Base-by-base conservation (phyloP, 2,888 invertebrate species). In the Cryptus viduatorius region DNA sequence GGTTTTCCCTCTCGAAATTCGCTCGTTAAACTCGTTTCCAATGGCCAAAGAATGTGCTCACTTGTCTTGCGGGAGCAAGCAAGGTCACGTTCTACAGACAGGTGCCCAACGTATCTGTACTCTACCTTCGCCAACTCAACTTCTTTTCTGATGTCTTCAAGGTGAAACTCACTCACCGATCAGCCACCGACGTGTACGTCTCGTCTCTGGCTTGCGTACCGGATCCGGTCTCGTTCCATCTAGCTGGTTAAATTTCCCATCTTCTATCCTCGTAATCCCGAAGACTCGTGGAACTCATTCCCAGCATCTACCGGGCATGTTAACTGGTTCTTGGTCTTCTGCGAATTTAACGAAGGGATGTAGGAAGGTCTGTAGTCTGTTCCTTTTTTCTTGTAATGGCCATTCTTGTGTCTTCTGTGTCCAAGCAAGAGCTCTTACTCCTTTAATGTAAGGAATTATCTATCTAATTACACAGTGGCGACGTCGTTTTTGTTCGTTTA, bases 1-100 rank as follows among this genome's bases (percentile, higher is more conserved):
- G 83, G 82, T 80, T 84, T 83, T 79, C 64, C 82, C 44, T 82
- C 84, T 76, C 86, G 85, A 88, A 89, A 90, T 85, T 89, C 85
- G 80, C 7, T 14, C 85, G 86, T 88, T 88, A 85, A 90, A 89
- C 78, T 87, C 68, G 82, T 87, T 83, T 75, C 56, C 56, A 69
- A 71, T 50, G 71, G 81, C 79, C 84, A 71, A 53, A 76, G 46
- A 72, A 85, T 64, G 48, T 24, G 61, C 42, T 24, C 59, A 16
- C 4, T 12, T 46, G 75, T 16, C 19, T 48, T 53, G 44, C 37
- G 5, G 44, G 19, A 67, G 24, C 46, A 29, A 4, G 42, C 78
- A 73, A 79, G 75, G 75, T 42, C 75, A 59, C 81, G 75, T 65
- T 75, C 44, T 37, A 8, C 53, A 31, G 42, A 29, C 81, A 78